Base-by-base conservation (phyloP, 2,888 invertebrate genomes). In the Drosophila buzzatii region DNA sequence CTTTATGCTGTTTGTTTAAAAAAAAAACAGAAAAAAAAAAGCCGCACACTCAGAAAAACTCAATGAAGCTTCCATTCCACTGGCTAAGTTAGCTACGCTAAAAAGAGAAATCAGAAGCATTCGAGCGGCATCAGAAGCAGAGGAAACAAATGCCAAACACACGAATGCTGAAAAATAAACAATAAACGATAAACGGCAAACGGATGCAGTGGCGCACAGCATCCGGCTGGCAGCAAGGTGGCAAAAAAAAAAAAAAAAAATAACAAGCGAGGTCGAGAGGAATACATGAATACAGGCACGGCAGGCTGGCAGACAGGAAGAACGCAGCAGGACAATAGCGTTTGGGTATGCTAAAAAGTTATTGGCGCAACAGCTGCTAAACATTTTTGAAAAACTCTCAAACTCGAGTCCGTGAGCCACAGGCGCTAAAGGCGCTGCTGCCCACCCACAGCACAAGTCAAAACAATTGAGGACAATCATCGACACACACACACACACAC, bases 401-500 rank as follows among this genome's bases (percentile, higher is more conserved):
- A 70, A 37, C 62, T 53, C 27, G 69, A 56, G 70, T 37, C 37
- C 41, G 16, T 65, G 70, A 52, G 53, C 61, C 60, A 59, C 45
- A 49, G 61, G 51, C 70, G 45, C 45, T 49, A 16, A 45, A 16
- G 47, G 33, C 31, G 41, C 41, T 41, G 23, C 53, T 27, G 6
- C 6, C 27, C 56, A 10, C 23, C 45, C 42, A 33, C 35, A 58
- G 57, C 59, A 68, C 64, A 81, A 89, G 82, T 88, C 85, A 88
- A 90, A 89, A 90, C 91, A 91, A 90, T 91, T 87, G 90, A 81
- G 89, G 81, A 86, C 91, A 89, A 91, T 89, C 90, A 90, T 80
- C 76, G 79, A 55, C 51, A 65, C 37, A 56, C 44, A 49, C 56
- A 52, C 61, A 53, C 47, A 56, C 35, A 57, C 14, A 39, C 59